A percentile compares a stretch with the other conserved stretches of the same genome.
phyloP scores from a whole-genome alignment of 2,888 invertebrate genomes.

The Tupiocoris notatus region DNA sequence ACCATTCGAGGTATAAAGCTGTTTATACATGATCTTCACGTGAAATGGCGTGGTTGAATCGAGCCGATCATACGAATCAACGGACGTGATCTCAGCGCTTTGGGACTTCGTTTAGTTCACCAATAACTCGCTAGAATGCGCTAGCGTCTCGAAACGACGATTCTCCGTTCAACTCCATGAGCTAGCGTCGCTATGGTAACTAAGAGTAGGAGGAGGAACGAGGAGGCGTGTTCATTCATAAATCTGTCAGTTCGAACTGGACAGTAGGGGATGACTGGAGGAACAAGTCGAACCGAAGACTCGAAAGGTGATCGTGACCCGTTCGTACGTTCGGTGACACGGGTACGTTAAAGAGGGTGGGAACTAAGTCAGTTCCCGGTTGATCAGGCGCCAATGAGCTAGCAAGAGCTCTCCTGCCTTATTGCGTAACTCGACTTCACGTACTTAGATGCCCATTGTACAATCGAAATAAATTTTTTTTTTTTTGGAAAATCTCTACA shows the following conservation, averaged over 20 bases:
- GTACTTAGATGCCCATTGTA: too few species aligned
- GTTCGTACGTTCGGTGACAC: background rate
- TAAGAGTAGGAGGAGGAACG: background rate
- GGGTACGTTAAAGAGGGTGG: conserved; percentile 18
- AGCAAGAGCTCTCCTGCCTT: conserved; percentile 5
- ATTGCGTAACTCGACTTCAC: too few species aligned
- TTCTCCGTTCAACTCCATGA: background rate
- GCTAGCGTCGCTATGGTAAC: background rate
- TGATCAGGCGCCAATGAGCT: conserved; percentile 3
- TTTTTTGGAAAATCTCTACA: too few species aligned
- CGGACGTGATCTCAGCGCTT: too few species aligned
- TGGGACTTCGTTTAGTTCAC: too few species aligned
- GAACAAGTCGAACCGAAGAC: background rate
- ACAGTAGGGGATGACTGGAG: background rate
- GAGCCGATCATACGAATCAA: too few species aligned
- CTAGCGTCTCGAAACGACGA: background rate
- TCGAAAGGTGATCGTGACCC: background rate
- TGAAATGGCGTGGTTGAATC: too few species aligned
- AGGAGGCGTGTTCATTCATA: conserved; percentile 34
- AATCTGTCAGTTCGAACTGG: conserved; percentile 8
- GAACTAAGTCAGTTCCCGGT: background rate
- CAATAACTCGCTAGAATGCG: conserved; percentile 20
- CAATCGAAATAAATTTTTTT: too few species aligned
- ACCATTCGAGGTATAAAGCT: too few species aligned
- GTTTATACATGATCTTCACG: too few species aligned